Base-by-base conservation (phyloP, 2,113 vertebrate genomes). In the Phylloscopus trochiloides region DNA sequence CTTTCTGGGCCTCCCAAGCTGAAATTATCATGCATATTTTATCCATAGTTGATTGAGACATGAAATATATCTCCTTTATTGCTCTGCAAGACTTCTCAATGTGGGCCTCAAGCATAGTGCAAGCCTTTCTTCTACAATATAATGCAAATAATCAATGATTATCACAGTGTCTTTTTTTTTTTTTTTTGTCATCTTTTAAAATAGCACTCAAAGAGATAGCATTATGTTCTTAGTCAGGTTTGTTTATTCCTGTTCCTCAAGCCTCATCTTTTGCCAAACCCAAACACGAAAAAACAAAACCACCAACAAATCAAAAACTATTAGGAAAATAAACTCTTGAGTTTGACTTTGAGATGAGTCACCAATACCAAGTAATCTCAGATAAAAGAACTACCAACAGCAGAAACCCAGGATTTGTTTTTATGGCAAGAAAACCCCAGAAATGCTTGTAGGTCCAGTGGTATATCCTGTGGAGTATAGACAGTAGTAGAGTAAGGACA, bases 1-100 rank as follows among this genome's bases (percentile, higher is more conserved):
- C 20, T 94, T 68, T 82, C 78, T 82, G 54, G 78, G 78, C 81
- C 81, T 95, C 92, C 66, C 78, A 91, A 88, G 90, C 62, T 90
- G 85, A 72, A 88, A 86, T 61, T 86, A 71, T 86, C 67, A 55
- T 5, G 12, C 66, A 36, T 90, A 59, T 90, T 95, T 96, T 85
- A 82, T 91, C 73, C 54, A 8, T 54, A 72, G 62, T 52, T 95
- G 73, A 89, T 84, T n/a, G 36, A 92, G 76, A 86, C 73, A 42
- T 78, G 48, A 74, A 91, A 74, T 78, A 25, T 20, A 40, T 86
- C 24, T 86, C 17, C 42, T 14, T 20, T 67, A 79, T 76, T 66
- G 20, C 32, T 86, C 58, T 74, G 29, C 0, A 0, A 38, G 31
- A 20, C 45, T 84, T 71, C 90, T 38, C 51, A 52, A 5, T 7